These are phyloP conservation scores for Brachionus calyciflorus DNA, from an alignment of 1,140 invertebrate species.

Conservation along the genomic window DNA sequence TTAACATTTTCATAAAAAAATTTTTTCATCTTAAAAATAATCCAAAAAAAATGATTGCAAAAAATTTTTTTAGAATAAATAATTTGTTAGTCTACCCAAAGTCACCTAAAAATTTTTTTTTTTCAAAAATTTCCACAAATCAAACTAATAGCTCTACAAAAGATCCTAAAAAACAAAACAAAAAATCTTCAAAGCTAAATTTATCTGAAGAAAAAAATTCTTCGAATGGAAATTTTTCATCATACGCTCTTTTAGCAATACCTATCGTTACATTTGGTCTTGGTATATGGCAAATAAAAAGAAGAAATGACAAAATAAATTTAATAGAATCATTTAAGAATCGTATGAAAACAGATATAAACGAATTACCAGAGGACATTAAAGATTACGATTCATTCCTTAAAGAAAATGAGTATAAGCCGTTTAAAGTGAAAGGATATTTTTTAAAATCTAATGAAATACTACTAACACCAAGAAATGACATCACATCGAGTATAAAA, in stretches of 20 bases:
- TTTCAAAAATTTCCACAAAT: too few species aligned
- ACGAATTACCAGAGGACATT: slow-evolving; percentile 69
- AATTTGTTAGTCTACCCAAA: too few species aligned
- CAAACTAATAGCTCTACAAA: too few species aligned
- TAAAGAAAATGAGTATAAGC: slow-evolving; percentile 27
- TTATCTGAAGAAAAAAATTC: background rate
- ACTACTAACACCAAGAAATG: slow-evolving; percentile 60
- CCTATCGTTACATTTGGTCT: slow-evolving; percentile 76
- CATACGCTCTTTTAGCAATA: slow-evolving; percentile 55
- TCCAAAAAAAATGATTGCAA: too few species aligned
- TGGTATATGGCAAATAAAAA: slow-evolving; percentile 82
- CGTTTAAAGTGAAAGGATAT: slow-evolving; percentile 65
- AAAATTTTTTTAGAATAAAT: too few species aligned
- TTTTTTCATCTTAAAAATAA: too few species aligned
- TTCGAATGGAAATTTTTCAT: background rate
- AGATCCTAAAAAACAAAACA: too few species aligned
- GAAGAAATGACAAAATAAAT: slow-evolving; percentile 78
- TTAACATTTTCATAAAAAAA: too few species aligned
- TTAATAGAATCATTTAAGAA: slow-evolving; percentile 71
- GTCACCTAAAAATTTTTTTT: too few species aligned
- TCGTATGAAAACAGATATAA: slow-evolving; percentile 65
- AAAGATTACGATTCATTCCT: background rate
- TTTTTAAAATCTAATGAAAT: slow-evolving; percentile 67
- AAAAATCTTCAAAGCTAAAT: too few species aligned
- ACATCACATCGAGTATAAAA: background rate